Evolutionary conservation across 2,797 vertebrate species (phyloP), one percentile per base, ranked within the genome.

Genomic region (Gymnoscopelus microlampas): DNA sequence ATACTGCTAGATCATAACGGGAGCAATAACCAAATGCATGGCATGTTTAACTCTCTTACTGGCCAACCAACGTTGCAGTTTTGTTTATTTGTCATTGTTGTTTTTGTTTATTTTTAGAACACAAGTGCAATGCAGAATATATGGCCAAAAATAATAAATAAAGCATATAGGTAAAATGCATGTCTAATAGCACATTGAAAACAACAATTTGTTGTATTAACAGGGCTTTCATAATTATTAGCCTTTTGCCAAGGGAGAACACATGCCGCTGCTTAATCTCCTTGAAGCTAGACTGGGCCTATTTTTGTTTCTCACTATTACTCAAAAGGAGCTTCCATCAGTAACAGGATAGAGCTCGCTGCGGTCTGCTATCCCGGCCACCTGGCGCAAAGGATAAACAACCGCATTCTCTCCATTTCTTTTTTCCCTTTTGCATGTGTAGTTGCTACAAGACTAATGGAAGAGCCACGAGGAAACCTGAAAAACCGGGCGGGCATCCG

Each of bases 401-500:
- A 73, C 58, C 78, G 57, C 80, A 84, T 86, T 89, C 77, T 73
- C 71, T 5, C 57, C 57, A 35, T n/a, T 13, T 29, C 7, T 53
- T 59, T 56, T 59, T 67, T 67, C 62, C 53, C 8, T 55, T 8
- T 60, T 76, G 66, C 66, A 65, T 75, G 65, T 59, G 44, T 63
- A 39, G 51, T 68, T 78, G 91, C 8, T 6, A 35, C 88, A 93
- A 95, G 95, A 97, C 94, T 93, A 94, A 96, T 96, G 88, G 88
- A 87, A 87, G 68, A 53, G 77, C 84, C 88, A 90, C 84, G 86
- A 89, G 93, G 90, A 95, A 98, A 97, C 96, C 96, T 94, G 96
- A 97, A 94, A 94, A 94, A 96, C 96, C 94, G 94, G 96, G 94
- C 94, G 92, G 76, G 84, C 68, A 73, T 79, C 71, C 78, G 82